These are phyloP conservation scores for Zosterops pallidus DNA, from an alignment of 2,113 vertebrate genomes.

Conservation along the genomic window DNA sequence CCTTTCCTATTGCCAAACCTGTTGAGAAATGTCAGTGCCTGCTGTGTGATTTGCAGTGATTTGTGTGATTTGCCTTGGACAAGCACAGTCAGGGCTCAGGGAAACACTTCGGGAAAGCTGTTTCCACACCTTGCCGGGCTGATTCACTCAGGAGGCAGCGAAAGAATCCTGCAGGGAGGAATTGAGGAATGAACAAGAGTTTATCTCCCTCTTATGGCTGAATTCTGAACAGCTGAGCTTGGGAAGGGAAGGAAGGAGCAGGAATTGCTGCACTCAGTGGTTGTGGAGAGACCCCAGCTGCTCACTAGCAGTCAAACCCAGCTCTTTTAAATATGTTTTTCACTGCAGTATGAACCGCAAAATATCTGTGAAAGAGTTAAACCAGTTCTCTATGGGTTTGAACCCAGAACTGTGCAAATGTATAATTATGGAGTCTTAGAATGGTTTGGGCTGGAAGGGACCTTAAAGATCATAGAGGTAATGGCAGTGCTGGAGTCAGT, in stretches of 20 bases:
- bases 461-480: not conserved
- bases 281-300: not conserved
- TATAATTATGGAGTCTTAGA: not conserved
- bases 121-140: not conserved
- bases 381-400: not conserved
- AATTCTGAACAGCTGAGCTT: not conserved
- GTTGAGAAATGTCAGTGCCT: not conserved
- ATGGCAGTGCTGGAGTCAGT: not conserved
- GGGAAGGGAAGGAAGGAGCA: not conserved
- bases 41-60: not conserved
- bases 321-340: not conserved
- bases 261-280: not conserved
- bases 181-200: conserved; percentile 3
- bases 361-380: not conserved
- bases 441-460: not conserved
- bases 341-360: not conserved
- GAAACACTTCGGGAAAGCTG: not conserved
- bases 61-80: not conserved
- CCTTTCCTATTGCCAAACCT: not conserved
- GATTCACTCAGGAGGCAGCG: not conserved
- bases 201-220: conserved; percentile 63
- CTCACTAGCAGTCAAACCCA: not conserved
- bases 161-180: not conserved
- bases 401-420: not conserved
- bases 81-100: not conserved